A percentile compares a stretch with the other conserved stretches of the same genome.
phyloP scores from a whole-genome alignment of 2,797 vertebrate species.

The Micropoecilia bifurca region DNA sequence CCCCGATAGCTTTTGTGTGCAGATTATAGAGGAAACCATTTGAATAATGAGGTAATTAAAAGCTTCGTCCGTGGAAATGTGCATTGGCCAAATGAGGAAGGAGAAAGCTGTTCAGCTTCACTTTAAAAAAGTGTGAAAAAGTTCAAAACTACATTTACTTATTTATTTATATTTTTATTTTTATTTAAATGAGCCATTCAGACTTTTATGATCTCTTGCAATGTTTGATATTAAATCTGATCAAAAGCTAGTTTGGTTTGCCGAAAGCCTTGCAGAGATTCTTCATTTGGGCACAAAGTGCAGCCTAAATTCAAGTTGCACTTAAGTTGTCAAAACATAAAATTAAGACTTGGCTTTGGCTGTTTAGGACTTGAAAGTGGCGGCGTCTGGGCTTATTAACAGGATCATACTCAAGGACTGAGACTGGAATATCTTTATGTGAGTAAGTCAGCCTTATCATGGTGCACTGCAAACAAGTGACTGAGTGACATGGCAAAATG shows the following conservation, averaged over 20 bases:
- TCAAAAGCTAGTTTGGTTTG: neutral
- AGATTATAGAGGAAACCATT: conserved; percentile 52
- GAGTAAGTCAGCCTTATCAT: neutral
- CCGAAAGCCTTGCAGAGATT: neutral
- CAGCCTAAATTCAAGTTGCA: neutral
- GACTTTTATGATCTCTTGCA: neutral
- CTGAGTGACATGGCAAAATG: neutral
- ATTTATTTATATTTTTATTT: neutral
- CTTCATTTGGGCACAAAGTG: neutral
- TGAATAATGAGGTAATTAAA: conserved; percentile 52
- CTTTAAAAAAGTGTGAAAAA: neutral
- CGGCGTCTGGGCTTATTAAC: too few relatives aligned
- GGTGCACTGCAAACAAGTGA: neutral
- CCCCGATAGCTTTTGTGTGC: conserved; percentile 13
- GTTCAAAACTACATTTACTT: neutral
- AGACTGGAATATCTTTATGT: neutral
- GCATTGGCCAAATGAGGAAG: conserved; percentile 33
- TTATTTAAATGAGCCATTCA: neutral
- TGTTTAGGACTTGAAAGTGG: neutral
- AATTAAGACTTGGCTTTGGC: neutral
- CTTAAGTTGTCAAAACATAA: neutral
- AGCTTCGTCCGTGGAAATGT: conserved; percentile 33
- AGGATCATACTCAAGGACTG: neutral
- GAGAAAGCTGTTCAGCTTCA: conserved; percentile 43
- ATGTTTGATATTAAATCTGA: neutral